A percentile compares a stretch with the other conserved stretches of the same genome.
Evolutionary conservation across 2,797 vertebrate species (phyloP).

Genomic region (Sphenodon punctatus): DNA sequence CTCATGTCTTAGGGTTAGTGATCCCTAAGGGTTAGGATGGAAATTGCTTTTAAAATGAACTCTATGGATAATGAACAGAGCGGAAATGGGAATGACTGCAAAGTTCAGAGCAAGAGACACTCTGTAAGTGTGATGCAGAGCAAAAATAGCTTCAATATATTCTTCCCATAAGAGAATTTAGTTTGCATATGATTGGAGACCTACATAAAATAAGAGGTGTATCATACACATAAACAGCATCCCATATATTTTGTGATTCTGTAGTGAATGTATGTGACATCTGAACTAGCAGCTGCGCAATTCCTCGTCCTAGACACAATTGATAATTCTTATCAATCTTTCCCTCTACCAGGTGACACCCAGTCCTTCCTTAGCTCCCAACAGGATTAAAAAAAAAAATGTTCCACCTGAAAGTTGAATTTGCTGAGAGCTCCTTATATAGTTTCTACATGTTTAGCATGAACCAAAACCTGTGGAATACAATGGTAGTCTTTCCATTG

Average conservation of each 20-base stretch:
- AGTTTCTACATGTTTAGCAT: background rate
- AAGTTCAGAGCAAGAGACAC: slow-evolving; percentile 2
- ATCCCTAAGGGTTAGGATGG: slow-evolving; percentile 22
- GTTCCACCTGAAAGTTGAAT: background rate
- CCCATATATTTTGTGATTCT: background rate
- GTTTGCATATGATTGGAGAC: background rate
- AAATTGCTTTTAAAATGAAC: slow-evolving; percentile 33
- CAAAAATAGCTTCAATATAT: slow-evolving; percentile 25
- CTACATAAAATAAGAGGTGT: background rate
- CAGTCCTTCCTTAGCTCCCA: background rate
- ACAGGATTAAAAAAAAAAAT: background rate
- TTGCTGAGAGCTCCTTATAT: background rate
- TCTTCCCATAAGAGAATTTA: background rate
- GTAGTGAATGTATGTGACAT: background rate
- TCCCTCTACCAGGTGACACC: background rate
- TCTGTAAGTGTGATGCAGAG: background rate
- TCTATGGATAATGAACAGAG: slow-evolving; percentile 32
- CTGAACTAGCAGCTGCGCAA: background rate
- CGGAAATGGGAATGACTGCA: slow-evolving; percentile 13
- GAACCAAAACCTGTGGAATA: background rate
- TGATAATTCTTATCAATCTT: background rate
- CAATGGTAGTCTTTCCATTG: background rate
- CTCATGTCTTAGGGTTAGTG: slow-evolving; percentile 9
- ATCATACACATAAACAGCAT: background rate
- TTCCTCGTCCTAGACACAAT: background rate